Evolutionary conservation across 2,113 vertebrate genomes (phyloP).

Genomic region (Archocentrus centrarchus): DNA sequence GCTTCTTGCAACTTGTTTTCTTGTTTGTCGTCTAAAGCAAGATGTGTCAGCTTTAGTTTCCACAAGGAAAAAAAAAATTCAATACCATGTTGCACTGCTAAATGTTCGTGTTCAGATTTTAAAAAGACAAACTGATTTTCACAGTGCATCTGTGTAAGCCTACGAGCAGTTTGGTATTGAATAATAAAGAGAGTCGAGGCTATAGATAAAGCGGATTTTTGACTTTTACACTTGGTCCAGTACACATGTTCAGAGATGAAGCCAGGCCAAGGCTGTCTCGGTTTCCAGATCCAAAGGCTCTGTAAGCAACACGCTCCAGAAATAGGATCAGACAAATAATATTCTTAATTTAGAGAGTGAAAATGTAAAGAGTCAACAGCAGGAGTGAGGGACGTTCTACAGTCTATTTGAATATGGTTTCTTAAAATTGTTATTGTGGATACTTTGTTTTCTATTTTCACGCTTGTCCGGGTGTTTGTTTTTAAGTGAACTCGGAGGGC

Average conservation of each 20-base stretch:
- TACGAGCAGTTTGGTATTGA: slow-evolving; percentile 11
- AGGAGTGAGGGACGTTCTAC: slow-evolving; percentile 29
- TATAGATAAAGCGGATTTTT: slow-evolving; percentile 40
- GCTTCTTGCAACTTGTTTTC: slow-evolving; percentile 10
- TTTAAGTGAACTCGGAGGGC: slow-evolving; percentile 72
- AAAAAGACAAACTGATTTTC: background rate
- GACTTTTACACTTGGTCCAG: slow-evolving; percentile 36
- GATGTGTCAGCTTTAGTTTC: background rate
- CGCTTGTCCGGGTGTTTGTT: slow-evolving; percentile 72
- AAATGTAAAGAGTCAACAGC: slow-evolving; percentile 49
- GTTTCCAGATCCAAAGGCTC: slow-evolving; percentile 58
- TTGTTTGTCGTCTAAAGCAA: slow-evolving; percentile 31
- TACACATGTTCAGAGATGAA: slow-evolving; percentile 48
- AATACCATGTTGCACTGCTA: background rate
- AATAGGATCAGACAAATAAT: slow-evolving; percentile 47
- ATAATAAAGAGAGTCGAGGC: slow-evolving; percentile 29
- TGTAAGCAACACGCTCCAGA: slow-evolving; percentile 38
- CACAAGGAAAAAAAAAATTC: background rate
- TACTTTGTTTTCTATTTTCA: slow-evolving; percentile 69
- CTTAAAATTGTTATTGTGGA: slow-evolving; percentile 62
- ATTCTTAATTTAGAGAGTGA: slow-evolving; percentile 50
- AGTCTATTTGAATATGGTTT: slow-evolving; percentile 59
- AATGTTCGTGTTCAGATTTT: background rate
- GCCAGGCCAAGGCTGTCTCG: slow-evolving; percentile 37
- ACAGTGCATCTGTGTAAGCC: background rate